A percentile compares a stretch with the other conserved stretches of the same genome.
These are phyloP conservation scores for Lasioglossum malachurum DNA, from an alignment of 2,888 invertebrate species.

Conservation along the genomic window DNA sequence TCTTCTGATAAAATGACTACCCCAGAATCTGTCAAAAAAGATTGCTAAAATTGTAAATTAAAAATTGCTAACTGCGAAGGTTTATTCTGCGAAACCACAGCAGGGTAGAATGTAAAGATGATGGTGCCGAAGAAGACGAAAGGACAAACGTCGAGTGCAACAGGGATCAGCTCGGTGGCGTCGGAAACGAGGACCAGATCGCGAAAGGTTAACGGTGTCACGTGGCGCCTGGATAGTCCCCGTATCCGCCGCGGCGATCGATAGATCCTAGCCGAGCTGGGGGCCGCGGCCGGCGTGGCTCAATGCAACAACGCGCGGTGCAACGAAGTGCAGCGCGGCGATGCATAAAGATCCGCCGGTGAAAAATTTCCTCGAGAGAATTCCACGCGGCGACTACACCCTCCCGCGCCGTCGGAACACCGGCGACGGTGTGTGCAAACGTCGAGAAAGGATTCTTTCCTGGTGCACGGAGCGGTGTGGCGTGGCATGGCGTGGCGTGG, in stretches of 20 bases:
- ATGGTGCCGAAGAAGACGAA: background rate
- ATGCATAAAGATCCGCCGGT: constrained; percentile 37
- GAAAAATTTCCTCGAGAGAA: constrained; percentile 39
- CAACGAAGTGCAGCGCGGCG: constrained; percentile 6
- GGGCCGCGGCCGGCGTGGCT: background rate
- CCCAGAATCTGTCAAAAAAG: too few relatives aligned
- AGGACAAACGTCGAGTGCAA: background rate
- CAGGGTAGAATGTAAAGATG: background rate
- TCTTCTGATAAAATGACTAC: too few relatives aligned
- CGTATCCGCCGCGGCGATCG: constrained; percentile 28
- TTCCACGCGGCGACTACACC: constrained; percentile 51
- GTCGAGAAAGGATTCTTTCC: constrained; percentile 57
- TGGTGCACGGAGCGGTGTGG: background rate
- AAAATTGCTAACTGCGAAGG: too few relatives aligned
- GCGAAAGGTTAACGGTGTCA: constrained; percentile 54
- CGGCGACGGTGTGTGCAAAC: constrained; percentile 36
- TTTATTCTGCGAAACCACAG: background rate
- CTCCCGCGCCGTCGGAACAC: constrained; percentile 25
- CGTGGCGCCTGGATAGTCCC: constrained; percentile 47
- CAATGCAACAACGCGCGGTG: background rate
- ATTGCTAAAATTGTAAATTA: background rate
- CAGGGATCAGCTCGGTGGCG: background rate
- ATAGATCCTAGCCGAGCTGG: constrained; percentile 29
- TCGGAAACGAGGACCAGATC: constrained; percentile 4
- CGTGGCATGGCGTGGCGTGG: background rate